Evolutionary conservation across 1,140 invertebrate species (phyloP).

Genomic region (Adelges cooleyi): DNA sequence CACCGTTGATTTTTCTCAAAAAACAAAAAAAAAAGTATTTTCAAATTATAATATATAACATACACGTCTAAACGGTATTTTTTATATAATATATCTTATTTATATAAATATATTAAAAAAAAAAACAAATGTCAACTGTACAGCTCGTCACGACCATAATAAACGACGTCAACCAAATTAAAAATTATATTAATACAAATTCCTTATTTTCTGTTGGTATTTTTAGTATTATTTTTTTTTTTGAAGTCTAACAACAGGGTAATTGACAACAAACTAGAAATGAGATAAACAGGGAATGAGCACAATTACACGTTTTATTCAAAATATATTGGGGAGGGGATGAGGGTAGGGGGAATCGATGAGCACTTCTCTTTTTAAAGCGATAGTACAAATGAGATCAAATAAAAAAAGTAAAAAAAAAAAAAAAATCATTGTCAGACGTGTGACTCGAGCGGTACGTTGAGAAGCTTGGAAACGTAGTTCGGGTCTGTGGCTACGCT

Average conservation of each 20-base stretch:
- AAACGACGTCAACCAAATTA: not conserved
- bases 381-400: constrained; percentile 25
- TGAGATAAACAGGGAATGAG: constrained; percentile 1
- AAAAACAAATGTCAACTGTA: not conserved
- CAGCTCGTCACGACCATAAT: not conserved
- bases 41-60: too few species aligned
- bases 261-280: constrained; percentile 14
- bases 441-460: constrained; percentile 32
- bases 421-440: constrained; percentile 30
- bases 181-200: too few species aligned
- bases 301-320: constrained; percentile 6
- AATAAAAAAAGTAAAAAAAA: constrained; percentile 9
- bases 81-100: too few species aligned
- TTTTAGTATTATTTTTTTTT: too few species aligned
- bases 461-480: constrained; percentile 29
- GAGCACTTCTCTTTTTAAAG: constrained; percentile 14
- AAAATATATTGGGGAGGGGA: not conserved
- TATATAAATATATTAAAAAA: too few species aligned
- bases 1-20: constrained; percentile 2
- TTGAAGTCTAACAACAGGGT: not conserved
- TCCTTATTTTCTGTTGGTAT: too few species aligned
- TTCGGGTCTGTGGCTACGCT: constrained; percentile 41
- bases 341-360: not conserved
- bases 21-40: not conserved
- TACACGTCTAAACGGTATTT: too few species aligned